A percentile compares a stretch with the other conserved stretches of the same genome.
Evolutionary conservation across 2,888 invertebrate species (phyloP).

Genomic region (Nomada fabriciana): DNA sequence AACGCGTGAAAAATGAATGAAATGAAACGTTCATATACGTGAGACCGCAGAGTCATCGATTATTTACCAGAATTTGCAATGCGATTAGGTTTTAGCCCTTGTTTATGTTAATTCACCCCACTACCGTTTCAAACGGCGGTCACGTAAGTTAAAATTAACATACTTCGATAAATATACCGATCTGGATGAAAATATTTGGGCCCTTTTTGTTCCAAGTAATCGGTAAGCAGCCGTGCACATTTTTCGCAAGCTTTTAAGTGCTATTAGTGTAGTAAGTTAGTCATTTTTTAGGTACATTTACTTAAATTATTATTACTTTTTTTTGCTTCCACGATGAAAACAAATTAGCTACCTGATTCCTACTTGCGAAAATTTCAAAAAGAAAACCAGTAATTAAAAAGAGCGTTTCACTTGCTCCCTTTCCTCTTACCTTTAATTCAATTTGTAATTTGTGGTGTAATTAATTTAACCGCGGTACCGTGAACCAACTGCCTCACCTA

Average conservation of each 20-base stretch:
- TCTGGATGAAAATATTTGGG: not conserved
- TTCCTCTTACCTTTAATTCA: slow-evolving; percentile 23
- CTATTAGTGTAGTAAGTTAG: no score
- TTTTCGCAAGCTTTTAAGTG: no score
- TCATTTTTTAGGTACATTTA: no score
- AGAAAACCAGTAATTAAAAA: no score
- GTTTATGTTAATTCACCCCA: slow-evolving; percentile 42
- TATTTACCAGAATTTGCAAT: slow-evolving; percentile 41
- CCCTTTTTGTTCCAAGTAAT: not conserved
- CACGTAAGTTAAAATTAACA: slow-evolving; percentile 24
- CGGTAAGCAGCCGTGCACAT: no score
- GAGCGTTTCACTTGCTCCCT: not conserved
- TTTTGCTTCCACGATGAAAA: no score
- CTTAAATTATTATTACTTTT: no score
- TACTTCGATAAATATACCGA: no score
- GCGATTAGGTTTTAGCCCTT: slow-evolving; percentile 32
- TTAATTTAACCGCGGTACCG: slow-evolving; percentile 6
- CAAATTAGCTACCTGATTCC: no score
- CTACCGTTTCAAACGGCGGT: slow-evolving; percentile 5
- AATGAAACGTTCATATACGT: not conserved
- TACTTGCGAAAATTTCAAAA: no score
- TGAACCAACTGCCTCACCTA: slow-evolving; percentile 18
- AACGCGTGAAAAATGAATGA: slow-evolving; percentile 1
- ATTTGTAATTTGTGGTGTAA: slow-evolving; percentile 6
- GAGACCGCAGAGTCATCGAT: slow-evolving; percentile 31